These are phyloP conservation scores for Dendrolimus punctatus DNA, from an alignment of 1,140 invertebrate species.

Conservation along the genomic window DNA sequence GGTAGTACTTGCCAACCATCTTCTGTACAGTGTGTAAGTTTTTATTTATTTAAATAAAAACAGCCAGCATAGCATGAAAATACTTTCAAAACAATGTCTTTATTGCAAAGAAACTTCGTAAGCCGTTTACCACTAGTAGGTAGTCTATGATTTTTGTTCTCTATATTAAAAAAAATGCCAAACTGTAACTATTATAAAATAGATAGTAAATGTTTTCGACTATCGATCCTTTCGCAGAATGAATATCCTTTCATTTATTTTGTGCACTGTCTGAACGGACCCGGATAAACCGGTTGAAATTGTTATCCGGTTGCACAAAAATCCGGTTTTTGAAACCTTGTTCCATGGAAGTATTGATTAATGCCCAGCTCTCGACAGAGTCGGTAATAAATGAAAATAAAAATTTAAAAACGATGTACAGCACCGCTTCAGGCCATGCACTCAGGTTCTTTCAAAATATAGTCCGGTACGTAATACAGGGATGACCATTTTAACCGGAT, in stretches of 20 bases:
- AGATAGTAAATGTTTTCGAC: too few species aligned
- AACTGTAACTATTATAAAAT: too few species aligned
- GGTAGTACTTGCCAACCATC: too few species aligned
- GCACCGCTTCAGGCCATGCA: conserved; percentile 27
- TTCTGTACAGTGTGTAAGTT: too few species aligned
- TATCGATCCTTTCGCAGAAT: too few species aligned
- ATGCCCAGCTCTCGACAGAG: conserved; percentile 20
- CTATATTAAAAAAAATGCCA: too few species aligned
- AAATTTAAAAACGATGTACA: conserved; percentile 18
- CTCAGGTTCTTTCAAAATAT: conserved; percentile 18
- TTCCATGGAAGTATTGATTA: conserved; percentile 29
- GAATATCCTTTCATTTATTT: not conserved
- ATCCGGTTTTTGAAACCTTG: not conserved
- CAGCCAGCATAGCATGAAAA: too few species aligned
- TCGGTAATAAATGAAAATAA: conserved; percentile 33
- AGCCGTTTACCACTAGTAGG: too few species aligned
- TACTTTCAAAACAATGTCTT: too few species aligned
- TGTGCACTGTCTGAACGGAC: not conserved
- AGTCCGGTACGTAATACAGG: conserved; percentile 18
- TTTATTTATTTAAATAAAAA: too few species aligned
- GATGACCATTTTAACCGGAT: conserved; percentile 11
- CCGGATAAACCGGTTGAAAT: conserved; percentile 12
- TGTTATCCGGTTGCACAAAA: conserved; percentile 16
- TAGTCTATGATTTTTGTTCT: too few species aligned
- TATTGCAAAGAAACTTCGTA: too few species aligned